Evolutionary conservation across 2,113 vertebrate genomes (phyloP), one percentile per base, ranked within the genome.

Genomic region (Noctilio leporinus): DNA sequence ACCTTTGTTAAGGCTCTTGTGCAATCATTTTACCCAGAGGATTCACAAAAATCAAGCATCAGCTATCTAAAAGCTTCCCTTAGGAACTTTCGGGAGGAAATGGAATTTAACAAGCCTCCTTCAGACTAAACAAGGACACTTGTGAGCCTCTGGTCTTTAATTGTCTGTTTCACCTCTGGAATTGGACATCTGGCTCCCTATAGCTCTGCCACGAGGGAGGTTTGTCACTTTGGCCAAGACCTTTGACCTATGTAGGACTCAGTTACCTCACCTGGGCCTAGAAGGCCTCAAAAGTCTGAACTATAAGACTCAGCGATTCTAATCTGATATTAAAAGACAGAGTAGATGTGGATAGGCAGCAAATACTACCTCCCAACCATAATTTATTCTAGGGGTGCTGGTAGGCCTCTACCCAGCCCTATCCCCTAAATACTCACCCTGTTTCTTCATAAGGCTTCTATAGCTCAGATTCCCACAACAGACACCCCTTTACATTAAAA

Each of bases 121-220:
- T 93, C 81, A 94, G 70, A 96, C 92, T 96, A 93, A 96, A 93
- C 90, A 90, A 10, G 73, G 49, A 95, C 55, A 59, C 35, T 91
- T 67, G 22, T 65, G 75, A 91, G 75, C 47, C 64, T 64, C 69
- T 64, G 40, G 65, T 75, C 67, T 93, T 78, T 94, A 76, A 87
- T 5, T 62, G 77, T 77, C 92, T 81, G 2, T 59, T 64, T 49
- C 59, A 85, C 88, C 55, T 19, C 65, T 38, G 59, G 26, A 55
- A 91, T 43, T 65, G 12, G 62, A 40, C 55, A 82, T 69, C 33
- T 35, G 76, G 30, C 59, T 92, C 1, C 1, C 45, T 35, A 55
- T 35, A 76, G 26, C 53, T 51, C n/a, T 40, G 22, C 86, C 0
- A 1, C 70, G 51, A n/a, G 87, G 0, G 3, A 96, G 47, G 47